Base-by-base conservation (phyloP, 2,113 vertebrate species). In the Semnornis frantzii region DNA sequence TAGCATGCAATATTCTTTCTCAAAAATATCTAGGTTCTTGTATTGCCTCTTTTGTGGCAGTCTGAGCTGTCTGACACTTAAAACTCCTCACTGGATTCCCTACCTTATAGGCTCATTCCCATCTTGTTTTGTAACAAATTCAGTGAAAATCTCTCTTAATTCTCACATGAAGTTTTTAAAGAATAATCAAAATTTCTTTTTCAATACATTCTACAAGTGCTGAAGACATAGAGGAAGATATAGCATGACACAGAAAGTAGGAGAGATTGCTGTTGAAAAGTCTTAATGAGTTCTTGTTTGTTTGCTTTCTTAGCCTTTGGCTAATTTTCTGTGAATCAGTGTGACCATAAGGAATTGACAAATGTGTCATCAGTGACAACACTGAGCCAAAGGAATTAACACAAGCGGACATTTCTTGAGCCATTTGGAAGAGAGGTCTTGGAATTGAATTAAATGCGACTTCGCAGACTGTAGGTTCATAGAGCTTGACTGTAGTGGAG, bases 361-460 rank as follows among this genome's bases (percentile, higher is more conserved):
- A 92, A 87, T 30, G 25, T 65, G 44, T 62, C 83, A 73, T 27
- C 64, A 94, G 15, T 78, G 60, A 89, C 59, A 93, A 54, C 8
- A 11, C 4, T 73, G 66, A 66, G 44, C 55, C 92, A 94, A 93
- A 72, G 31, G 52, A 94, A 82, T 68, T 39, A 95, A 66, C 14
- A 13, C 19, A 62, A 83, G 24, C 24, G 85, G 59, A 74, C 33
- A 73, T 80, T 79, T 89, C 78, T 94, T 73, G 42, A 77, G 72
- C 20, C 63, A 33, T 89, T 83, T 87, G 62, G 31, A 42, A n/a
- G 15, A 17, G 11, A 64, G 10, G 28, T 60, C 89, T 64, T 93
- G 82, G 24, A 95, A 93, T 82, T 90, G 57, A 93, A 94, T 93
- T 88, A 91, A 93, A 86, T 69, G 31, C 63, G 74, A 75, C 82